These are phyloP conservation scores for Petrocephalus sullivani DNA, from an alignment of 2,797 vertebrate species.

Conservation along the genomic window DNA sequence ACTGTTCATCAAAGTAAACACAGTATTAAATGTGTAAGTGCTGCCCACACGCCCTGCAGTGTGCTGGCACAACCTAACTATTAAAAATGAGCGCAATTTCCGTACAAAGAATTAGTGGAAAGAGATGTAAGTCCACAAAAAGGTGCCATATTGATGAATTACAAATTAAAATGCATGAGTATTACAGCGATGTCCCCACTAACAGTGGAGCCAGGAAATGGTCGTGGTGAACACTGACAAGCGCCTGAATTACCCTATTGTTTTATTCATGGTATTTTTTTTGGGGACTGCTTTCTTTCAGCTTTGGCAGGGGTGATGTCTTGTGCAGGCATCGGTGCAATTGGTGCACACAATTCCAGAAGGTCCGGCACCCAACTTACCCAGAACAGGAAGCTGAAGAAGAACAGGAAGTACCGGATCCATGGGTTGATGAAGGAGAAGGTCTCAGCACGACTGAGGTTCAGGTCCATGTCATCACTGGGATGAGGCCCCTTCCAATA, in stretches of 20 bases:
- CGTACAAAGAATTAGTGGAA: not conserved
- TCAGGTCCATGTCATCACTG: conserved; percentile 56
- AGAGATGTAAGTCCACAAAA: conserved; percentile 15
- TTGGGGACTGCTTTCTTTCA: not conserved
- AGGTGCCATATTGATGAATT: conserved; percentile 31
- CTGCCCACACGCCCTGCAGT: not conserved
- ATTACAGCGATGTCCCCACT: conserved; percentile 31
- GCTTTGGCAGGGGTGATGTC: not conserved
- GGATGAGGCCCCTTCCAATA: not conserved
- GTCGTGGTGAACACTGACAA: conserved; percentile 28
- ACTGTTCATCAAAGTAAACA: not conserved
- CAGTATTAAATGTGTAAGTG: not conserved
- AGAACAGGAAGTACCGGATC: conserved; percentile 70
- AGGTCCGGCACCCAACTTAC: conserved; percentile 49
- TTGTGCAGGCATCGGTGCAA: not conserved
- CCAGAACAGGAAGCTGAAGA: conserved; percentile 74
- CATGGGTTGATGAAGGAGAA: conserved; percentile 70
- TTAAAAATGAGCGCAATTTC: conserved; percentile 1
- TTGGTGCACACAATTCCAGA: not conserved
- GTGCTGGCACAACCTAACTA: not conserved
- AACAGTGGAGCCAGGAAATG: conserved; percentile 30
- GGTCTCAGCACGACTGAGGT: conserved; percentile 56
- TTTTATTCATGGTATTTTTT: conserved; percentile 43
- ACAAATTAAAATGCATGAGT: conserved; percentile 30
- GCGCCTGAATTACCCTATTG: conserved; percentile 36